Percentiles rank a stretch among this genome's conserved stretches.
Evolutionary conservation across 2,888 invertebrate species (phyloP).

Genomic region (Pantelozetes paolii): DNA sequence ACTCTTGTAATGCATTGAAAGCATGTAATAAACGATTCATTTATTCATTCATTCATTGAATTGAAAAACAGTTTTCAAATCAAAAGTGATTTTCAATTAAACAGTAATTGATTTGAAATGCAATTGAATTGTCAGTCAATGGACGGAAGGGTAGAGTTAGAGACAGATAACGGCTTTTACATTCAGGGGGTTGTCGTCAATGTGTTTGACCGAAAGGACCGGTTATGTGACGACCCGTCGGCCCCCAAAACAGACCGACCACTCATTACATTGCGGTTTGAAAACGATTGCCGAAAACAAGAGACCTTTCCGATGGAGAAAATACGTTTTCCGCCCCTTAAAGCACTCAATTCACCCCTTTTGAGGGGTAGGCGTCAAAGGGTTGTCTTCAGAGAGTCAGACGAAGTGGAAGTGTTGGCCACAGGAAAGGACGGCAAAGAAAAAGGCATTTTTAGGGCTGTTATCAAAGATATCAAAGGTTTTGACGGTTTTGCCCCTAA

Average conservation of each 20-base stretch:
- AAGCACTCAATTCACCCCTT: background rate
- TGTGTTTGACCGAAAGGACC: background rate
- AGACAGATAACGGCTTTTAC: background rate
- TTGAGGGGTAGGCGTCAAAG: background rate
- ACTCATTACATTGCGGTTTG: background rate
- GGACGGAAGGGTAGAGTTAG: background rate
- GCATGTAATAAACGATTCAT: too few relatives aligned
- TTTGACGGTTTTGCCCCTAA: background rate
- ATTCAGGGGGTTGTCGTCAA: background rate
- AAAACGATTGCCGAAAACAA: background rate
- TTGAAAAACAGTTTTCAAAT: too few relatives aligned
- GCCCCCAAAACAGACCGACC: background rate
- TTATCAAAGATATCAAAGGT: constrained; percentile 23
- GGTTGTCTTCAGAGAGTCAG: background rate
- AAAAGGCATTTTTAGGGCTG: background rate
- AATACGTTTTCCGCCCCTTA: background rate
- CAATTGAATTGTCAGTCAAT: too few relatives aligned
- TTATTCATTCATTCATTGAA: too few relatives aligned
- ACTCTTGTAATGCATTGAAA: too few relatives aligned
- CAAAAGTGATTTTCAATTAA: too few relatives aligned
- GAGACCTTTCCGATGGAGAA: background rate
- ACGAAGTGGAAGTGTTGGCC: background rate
- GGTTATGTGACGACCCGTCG: background rate
- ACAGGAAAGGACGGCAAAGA: background rate
- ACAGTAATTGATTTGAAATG: too few relatives aligned